phyloP scores from a whole-genome alignment of 2,797 vertebrate species.

The Mionectes olivaceus region DNA sequence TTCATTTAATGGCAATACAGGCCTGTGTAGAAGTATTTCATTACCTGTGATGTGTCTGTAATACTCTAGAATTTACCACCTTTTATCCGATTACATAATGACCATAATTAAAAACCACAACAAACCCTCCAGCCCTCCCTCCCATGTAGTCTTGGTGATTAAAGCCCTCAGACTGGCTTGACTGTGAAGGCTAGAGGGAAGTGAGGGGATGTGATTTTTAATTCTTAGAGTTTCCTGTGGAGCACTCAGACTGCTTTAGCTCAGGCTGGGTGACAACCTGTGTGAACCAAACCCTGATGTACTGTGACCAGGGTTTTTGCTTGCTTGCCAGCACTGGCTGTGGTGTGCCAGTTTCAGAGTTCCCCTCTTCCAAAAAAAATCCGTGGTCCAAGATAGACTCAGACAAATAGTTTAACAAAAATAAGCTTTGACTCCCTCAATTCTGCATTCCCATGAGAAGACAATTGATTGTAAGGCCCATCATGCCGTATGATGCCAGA shows the following conservation, averaged over 20 bases:
- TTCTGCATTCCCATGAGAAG: background rate
- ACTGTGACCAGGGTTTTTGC: fast-evolving
- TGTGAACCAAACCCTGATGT: background rate
- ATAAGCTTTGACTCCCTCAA: background rate
- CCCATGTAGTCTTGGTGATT: background rate
- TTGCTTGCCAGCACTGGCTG: background rate
- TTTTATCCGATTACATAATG: background rate
- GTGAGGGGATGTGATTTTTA: background rate
- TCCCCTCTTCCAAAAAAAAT: background rate
- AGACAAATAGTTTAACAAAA: constrained; percentile 36
- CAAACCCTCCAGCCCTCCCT: background rate
- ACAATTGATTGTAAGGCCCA: background rate
- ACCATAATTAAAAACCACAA: background rate
- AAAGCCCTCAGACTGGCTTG: background rate
- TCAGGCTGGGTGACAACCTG: constrained; percentile 10
- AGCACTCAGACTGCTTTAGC: constrained; percentile 15
- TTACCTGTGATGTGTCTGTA: background rate
- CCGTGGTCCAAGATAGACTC: background rate
- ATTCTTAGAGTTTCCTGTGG: background rate
- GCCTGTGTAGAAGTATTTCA: background rate
- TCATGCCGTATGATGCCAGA: background rate
- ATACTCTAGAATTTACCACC: background rate
- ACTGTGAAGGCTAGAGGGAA: background rate
- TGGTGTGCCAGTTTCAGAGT: background rate
- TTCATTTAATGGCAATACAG: background rate